These are phyloP conservation scores for Megalopta genalis DNA, from an alignment of 1,140 invertebrate species.

Conservation along the genomic window DNA sequence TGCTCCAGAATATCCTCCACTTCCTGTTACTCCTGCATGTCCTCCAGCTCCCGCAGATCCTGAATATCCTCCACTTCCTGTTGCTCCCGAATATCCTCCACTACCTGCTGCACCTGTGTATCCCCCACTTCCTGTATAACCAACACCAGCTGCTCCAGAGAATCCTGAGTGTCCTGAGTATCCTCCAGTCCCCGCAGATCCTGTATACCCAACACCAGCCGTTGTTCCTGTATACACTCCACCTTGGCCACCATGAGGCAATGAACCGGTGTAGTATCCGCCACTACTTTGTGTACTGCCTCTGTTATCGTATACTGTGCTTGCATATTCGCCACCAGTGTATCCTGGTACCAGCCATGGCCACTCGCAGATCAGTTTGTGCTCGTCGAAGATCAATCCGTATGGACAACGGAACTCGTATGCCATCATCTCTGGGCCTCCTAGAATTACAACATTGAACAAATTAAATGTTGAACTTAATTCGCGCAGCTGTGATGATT, in stretches of 20 bases:
- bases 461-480: background rate
- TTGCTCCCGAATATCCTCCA: too few relatives aligned
- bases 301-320: constrained; percentile 39
- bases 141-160: constrained; percentile 10
- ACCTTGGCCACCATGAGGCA: constrained; percentile 22
- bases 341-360: constrained; percentile 89
- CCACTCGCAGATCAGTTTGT: constrained; percentile 88
- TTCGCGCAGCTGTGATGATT: background rate
- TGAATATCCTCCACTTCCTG: too few relatives aligned
- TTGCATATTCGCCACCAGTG: constrained; percentile 74
- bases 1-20: background rate
- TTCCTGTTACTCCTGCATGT: background rate
- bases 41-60: too few relatives aligned
- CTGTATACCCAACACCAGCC: background rate
- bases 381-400: constrained; percentile 89
- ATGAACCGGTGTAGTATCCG: constrained; percentile 39
- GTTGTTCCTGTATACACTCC: constrained; percentile 21
- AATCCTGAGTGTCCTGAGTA: background rate
- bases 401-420: constrained; percentile 93
- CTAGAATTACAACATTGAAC: constrained; percentile 50
- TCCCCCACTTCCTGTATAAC: too few relatives aligned
- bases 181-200: background rate
- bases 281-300: constrained; percentile 10
- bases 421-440: constrained; percentile 81
- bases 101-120: too few relatives aligned